phyloP scores from a whole-genome alignment of 2,113 vertebrate species.

The Carassius gibelio region DNA sequence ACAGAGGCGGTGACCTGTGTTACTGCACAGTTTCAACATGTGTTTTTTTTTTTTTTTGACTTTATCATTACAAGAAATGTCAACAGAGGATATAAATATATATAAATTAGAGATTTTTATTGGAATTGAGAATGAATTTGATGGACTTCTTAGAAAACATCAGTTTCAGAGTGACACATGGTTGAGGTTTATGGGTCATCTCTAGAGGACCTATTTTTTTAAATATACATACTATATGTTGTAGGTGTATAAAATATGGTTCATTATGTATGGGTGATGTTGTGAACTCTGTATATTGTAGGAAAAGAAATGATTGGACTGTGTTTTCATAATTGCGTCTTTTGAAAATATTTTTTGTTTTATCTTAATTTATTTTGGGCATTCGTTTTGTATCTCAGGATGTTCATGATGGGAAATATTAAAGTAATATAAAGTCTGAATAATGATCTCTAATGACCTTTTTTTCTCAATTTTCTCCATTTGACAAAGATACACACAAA shows the following conservation, averaged over 20 bases:
- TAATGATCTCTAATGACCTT: constrained; percentile 31
- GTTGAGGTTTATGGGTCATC: constrained; percentile 54
- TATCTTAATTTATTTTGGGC: constrained; percentile 44
- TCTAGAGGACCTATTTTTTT: constrained; percentile 59
- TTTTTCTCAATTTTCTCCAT: constrained; percentile 14
- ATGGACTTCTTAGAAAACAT: constrained; percentile 28
- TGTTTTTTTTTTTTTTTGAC: background rate
- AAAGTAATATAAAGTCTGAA: constrained; percentile 41
- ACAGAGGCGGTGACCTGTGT: constrained; percentile 31
- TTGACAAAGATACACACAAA: constrained; percentile 46
- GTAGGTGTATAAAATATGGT: constrained; percentile 57
- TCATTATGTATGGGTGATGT: constrained; percentile 57
- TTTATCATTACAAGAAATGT: constrained; percentile 42
- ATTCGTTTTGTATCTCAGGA: constrained; percentile 62
- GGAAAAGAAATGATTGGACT: constrained; percentile 22
- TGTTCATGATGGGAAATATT: constrained; percentile 40
- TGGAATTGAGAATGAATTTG: constrained; percentile 53
- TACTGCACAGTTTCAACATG: constrained; percentile 42
- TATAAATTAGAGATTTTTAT: constrained; percentile 55
- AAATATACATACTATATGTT: constrained; percentile 49
- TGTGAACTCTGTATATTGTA: constrained; percentile 43
- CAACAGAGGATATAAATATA: constrained; percentile 41
- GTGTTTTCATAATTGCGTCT: constrained; percentile 47
- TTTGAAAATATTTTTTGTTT: constrained; percentile 44
- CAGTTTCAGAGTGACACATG: constrained; percentile 50